phyloP scores from a whole-genome alignment of 2,888 invertebrate species.

The Iselma pallidipennis region DNA sequence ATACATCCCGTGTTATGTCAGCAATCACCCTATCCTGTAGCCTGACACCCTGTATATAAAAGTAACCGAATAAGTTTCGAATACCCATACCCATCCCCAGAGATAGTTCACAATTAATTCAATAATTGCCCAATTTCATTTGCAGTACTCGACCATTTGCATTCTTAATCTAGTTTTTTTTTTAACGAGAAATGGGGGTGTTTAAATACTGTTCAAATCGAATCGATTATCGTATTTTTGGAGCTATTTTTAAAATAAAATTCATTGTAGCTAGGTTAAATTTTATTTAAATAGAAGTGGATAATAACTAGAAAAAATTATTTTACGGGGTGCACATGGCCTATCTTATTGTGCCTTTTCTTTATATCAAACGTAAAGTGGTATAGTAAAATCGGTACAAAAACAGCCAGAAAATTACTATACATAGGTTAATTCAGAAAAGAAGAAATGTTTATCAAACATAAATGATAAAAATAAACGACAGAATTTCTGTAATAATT shows the following conservation, averaged over 20 bases:
- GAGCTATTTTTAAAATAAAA: background rate
- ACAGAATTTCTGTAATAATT: background rate
- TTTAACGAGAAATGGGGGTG: too few species aligned
- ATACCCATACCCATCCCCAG: too few species aligned
- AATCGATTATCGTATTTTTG: background rate
- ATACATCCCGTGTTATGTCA: slow-evolving; percentile 7
- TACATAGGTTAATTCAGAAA: too few species aligned
- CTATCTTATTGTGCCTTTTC: background rate
- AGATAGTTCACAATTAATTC: background rate
- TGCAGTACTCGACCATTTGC: background rate
- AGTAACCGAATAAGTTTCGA: slow-evolving; percentile 1
- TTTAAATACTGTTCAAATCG: background rate
- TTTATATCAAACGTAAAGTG: background rate
- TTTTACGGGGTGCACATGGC: too few species aligned
- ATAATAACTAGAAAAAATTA: background rate
- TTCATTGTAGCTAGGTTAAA: background rate
- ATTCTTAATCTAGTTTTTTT: background rate
- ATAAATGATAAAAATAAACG: too few species aligned
- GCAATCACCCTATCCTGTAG: slow-evolving; percentile 5
- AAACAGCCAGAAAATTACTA: too few species aligned
- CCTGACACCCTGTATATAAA: too few species aligned
- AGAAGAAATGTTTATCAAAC: too few species aligned
- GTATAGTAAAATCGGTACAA: too few species aligned
- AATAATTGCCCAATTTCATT: slow-evolving; percentile 1
- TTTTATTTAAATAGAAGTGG: too few species aligned